phyloP scores from a whole-genome alignment of 2,888 invertebrate genomes.

The Macaria liturata region DNA sequence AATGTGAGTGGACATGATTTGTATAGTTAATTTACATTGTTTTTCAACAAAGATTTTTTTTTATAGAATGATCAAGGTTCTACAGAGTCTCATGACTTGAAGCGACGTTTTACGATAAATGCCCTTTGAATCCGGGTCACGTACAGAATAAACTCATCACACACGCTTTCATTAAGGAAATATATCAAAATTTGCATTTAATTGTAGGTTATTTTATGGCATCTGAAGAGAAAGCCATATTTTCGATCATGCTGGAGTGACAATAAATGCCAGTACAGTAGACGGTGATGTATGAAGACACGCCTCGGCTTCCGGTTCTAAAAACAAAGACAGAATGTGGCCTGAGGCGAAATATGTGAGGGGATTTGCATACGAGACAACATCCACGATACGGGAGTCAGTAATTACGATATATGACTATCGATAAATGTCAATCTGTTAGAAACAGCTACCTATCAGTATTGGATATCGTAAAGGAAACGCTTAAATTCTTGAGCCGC shows the following conservation, averaged over 20 bases:
- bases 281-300: slow-evolving; percentile 18
- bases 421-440: slow-evolving; percentile 30
- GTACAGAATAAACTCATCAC: slow-evolving; percentile 18
- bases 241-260: slow-evolving; percentile 18
- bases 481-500: neutral
- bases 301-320: slow-evolving; percentile 21
- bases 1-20: too few species aligned
- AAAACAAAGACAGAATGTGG: slow-evolving; percentile 21
- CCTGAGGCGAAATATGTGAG: slow-evolving; percentile 7
- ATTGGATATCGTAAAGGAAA: neutral
- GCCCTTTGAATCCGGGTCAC: slow-evolving; percentile 28
- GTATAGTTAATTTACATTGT: too few species aligned
- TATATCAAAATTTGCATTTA: slow-evolving; percentile 53
- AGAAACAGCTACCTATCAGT: neutral
- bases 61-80: too few species aligned
- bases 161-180: slow-evolving; percentile 24
- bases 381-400: slow-evolving; percentile 1
- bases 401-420: slow-evolving; percentile 16
- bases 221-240: slow-evolving; percentile 53
- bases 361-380: slow-evolving; percentile 9
- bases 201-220: slow-evolving; percentile 57
- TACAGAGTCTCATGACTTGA: neutral
- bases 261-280: slow-evolving; percentile 25
- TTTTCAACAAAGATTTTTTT: too few species aligned
- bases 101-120: slow-evolving; percentile 26